Evolutionary conservation across 2,888 invertebrate species (phyloP), one percentile per base, ranked within the genome.

Genomic region (Myathropa florea): DNA sequence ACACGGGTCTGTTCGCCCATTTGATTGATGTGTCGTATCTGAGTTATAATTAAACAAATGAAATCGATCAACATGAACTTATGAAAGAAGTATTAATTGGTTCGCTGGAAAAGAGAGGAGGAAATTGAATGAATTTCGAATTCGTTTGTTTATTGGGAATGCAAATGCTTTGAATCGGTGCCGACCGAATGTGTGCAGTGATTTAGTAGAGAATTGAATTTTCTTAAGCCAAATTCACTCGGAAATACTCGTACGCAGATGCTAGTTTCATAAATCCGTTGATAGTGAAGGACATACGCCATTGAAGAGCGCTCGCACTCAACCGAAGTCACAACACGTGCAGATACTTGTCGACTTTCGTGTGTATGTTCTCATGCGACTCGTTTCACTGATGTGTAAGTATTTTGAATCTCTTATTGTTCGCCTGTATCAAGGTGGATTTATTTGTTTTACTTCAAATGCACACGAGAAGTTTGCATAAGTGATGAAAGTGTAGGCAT

Each of bases 241-340:
- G 46, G 46, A 46, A 46, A 18, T 46, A n/a, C 18, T 1, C n/a
- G 46, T 46, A n/a, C 18, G 9, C n/a, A 18, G 18, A 18, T 46
- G 46, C 7, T 7, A 46, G 33, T 57, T 57, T 57, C 23, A 57
- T 23, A 14, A 18, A 46, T n/a, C 23, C 23, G n/a, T 12, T 4
- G 14, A 39, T 12, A 46, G 78, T 78, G 70, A 78, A 79, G 64
- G 79, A 72, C 71, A 79, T n/a, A 46, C 46, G 46, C 46, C 18
- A 18, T 18, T 2, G 46, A 46, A 46, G 46, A 65, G 65, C 39
- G 63, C 75, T 71, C 65, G 77, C 82, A 85, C 68, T 82, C 77
- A 77, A 70, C 63, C 78, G 82, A 77, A 60, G 68, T 46, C 60
- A 85, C n/a, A 85, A 73, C 77, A 85, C 82, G 82, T 82, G 82